Conservation (phyloP, 2,888 invertebrate genomes). For the Mythimna albipuncta region DNA sequence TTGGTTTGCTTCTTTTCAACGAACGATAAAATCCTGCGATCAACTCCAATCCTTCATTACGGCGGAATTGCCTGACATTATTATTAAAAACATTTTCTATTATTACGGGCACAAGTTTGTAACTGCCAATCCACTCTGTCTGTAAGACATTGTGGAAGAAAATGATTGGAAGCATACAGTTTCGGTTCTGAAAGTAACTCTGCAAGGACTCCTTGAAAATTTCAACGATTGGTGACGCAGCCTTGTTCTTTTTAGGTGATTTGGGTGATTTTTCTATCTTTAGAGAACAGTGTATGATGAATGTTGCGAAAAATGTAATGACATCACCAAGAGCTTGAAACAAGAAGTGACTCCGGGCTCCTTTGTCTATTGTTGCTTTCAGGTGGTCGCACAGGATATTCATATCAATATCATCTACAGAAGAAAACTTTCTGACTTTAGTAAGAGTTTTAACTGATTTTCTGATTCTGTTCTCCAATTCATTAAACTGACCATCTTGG, state of each 20-base stretch:
- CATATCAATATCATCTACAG: constrained; percentile 89
- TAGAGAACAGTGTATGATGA: constrained; percentile 92
- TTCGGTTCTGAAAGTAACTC: constrained; percentile 92
- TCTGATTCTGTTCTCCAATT: constrained; percentile 92
- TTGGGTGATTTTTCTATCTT: constrained; percentile 80
- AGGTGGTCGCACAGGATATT: constrained; percentile 89
- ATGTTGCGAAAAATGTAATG: constrained; percentile 92
- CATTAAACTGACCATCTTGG: constrained; percentile 92
- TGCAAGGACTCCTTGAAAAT: constrained; percentile 90
- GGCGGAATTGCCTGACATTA: constrained; percentile 92
- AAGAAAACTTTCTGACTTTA: constrained; percentile 91
- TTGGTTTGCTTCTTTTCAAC: constrained; percentile 86
- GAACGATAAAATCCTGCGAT: constrained; percentile 92
- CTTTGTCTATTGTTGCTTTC: constrained; percentile 91
- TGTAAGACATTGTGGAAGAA: constrained; percentile 92
- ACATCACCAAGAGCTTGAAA: constrained; percentile 93
- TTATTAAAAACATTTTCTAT: constrained; percentile 91
- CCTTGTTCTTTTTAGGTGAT: constrained; percentile 78
- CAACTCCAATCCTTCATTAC: constrained; percentile 93
- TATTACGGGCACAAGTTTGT: constrained; percentile 90
- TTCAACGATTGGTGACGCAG: constrained; percentile 80
- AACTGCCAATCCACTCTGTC: constrained; percentile 92
- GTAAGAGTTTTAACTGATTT: constrained; percentile 91
- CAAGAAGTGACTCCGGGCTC: constrained; percentile 91
- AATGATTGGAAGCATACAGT: constrained; percentile 91